Evolutionary conservation across 2,113 vertebrate species (phyloP).

Genomic region (Parotia lawesii): DNA sequence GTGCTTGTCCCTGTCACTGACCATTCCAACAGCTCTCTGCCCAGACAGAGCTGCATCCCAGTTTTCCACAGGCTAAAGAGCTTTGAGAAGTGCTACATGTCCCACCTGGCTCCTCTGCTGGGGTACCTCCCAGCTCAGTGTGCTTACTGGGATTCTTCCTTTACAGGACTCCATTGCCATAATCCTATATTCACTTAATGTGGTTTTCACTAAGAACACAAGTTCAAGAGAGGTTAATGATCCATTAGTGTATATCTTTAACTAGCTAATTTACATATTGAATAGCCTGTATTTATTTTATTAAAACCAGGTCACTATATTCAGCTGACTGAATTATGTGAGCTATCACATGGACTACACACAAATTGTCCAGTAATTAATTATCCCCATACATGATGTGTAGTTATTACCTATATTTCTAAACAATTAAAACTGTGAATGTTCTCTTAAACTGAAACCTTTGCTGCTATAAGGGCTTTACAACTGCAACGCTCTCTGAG

Average conservation of each 20-base stretch:
- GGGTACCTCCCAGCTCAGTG: background rate
- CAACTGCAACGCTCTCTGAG: background rate
- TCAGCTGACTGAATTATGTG: conserved; percentile 23
- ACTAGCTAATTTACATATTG: conserved; percentile 44
- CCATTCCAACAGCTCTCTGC: background rate
- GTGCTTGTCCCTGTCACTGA: background rate
- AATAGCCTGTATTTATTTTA: conserved; percentile 60
- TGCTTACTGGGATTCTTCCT: background rate
- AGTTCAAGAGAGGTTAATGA: conserved; percentile 65
- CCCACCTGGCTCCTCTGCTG: background rate
- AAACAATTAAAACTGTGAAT: conserved; percentile 17
- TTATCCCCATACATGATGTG: background rate
- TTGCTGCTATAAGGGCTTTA: background rate
- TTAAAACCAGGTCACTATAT: conserved; percentile 24
- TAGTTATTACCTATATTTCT: conserved; percentile 23
- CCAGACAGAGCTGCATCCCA: background rate
- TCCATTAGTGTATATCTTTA: conserved; percentile 59
- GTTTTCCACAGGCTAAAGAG: background rate
- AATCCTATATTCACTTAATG: conserved; percentile 18
- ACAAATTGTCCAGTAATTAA: conserved; percentile 8
- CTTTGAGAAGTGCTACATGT: background rate
- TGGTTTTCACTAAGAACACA: conserved; percentile 44
- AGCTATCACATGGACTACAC: conserved; percentile 37
- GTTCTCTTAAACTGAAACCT: background rate
- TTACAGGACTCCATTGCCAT: background rate